Evolutionary conservation across 2,797 vertebrate genomes (phyloP).

Genomic region (Artibeus lituratus): DNA sequence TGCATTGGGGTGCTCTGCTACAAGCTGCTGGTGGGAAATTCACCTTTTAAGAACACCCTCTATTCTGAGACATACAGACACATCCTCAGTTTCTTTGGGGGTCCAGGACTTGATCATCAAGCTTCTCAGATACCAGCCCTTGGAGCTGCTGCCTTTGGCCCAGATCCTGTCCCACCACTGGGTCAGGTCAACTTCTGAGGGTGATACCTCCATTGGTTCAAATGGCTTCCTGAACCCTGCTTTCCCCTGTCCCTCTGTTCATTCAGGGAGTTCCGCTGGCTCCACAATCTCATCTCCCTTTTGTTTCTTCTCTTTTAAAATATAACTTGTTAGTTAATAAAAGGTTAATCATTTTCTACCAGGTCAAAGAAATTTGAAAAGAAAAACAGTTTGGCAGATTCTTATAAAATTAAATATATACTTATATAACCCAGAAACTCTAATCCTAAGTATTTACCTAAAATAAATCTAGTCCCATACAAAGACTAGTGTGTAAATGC

Average conservation of each 20-base stretch:
- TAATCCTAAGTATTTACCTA: background rate
- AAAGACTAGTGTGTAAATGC: background rate
- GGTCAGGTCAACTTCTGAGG: slow-evolving; percentile 85
- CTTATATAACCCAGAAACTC: background rate
- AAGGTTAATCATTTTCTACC: background rate
- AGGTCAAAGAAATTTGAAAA: no score
- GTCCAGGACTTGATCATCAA: slow-evolving; percentile 88
- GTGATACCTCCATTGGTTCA: slow-evolving; percentile 85
- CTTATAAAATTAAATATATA: background rate
- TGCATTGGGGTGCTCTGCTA: slow-evolving; percentile 91
- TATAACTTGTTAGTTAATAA: slow-evolving; percentile 40
- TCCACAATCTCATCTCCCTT: background rate
- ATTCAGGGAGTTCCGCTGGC: background rate
- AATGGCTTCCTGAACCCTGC: background rate
- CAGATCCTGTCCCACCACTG: slow-evolving; percentile 87
- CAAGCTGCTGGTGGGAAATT: slow-evolving; percentile 88
- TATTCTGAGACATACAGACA: slow-evolving; percentile 87
- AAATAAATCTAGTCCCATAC: background rate
- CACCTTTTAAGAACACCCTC: slow-evolving; percentile 88
- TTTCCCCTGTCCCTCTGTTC: background rate
- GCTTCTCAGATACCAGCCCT: slow-evolving; percentile 87
- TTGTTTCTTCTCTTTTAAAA: background rate
- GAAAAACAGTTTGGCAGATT: background rate
- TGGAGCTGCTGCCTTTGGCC: slow-evolving; percentile 84
- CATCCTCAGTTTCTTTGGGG: slow-evolving; percentile 88